phyloP scores from a whole-genome alignment of 2,113 vertebrate species.

The Pelecanus crispus region DNA sequence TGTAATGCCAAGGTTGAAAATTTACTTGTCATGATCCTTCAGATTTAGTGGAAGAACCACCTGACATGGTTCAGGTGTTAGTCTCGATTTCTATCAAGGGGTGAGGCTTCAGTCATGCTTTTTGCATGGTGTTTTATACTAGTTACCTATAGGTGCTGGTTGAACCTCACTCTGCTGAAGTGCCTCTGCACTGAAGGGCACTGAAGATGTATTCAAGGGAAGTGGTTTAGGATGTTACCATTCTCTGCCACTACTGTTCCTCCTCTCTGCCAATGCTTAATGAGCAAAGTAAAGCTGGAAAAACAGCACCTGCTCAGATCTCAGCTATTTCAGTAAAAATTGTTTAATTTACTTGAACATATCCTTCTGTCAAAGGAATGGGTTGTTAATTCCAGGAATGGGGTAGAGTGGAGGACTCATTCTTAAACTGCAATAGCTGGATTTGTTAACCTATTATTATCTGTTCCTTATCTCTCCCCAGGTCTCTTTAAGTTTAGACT shows the following conservation, averaged over 20 bases:
- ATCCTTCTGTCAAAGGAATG: neutral
- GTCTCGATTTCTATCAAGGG: neutral
- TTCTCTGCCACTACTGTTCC: neutral
- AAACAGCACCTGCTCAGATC: neutral
- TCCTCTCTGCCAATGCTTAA: neutral
- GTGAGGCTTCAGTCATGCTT: neutral
- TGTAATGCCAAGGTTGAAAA: neutral
- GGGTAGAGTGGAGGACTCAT: neutral
- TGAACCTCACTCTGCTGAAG: neutral
- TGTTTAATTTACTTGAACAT: neutral
- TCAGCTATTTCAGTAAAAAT: neutral
- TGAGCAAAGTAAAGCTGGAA: neutral
- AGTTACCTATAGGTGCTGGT: rapidly evolving
- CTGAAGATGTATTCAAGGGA: neutral
- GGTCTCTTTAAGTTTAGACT: neutral
- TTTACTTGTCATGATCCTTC: neutral
- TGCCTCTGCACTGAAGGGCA: neutral
- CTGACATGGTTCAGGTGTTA: neutral
- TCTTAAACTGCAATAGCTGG: neutral
- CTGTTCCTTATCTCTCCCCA: neutral
- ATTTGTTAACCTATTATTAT: neutral
- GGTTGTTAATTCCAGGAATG: neutral
- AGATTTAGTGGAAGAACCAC: neutral
- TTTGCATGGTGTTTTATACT: neutral
- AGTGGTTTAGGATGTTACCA: neutral